Conservation (phyloP, 2,797 vertebrate species). For the Alosa sapidissima region DNA sequence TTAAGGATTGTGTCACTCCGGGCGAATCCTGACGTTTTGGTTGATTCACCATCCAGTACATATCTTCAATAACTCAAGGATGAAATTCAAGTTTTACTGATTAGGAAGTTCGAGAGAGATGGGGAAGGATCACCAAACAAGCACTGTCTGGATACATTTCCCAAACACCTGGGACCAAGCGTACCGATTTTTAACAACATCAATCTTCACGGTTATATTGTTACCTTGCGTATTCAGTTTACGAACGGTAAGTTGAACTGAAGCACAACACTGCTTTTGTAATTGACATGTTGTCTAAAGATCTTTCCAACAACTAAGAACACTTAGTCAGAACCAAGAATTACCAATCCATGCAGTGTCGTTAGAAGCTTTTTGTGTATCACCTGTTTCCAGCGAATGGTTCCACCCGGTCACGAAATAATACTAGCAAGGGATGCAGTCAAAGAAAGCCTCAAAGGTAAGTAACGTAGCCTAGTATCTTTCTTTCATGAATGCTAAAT, state of each 20-base stretch:
- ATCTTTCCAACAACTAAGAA: too few relatives aligned
- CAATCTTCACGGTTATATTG: background rate
- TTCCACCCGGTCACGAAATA: constrained; percentile 45
- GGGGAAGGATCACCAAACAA: background rate
- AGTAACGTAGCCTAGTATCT: background rate
- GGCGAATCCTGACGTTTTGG: constrained; percentile 7
- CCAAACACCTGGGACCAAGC: background rate
- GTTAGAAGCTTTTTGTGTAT: background rate
- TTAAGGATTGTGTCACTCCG: constrained; percentile 12
- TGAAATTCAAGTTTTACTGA: constrained; percentile 15
- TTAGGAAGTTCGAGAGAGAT: background rate
- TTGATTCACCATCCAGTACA: background rate
- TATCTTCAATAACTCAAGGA: background rate
- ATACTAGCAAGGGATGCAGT: constrained; percentile 42
- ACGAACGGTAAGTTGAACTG: background rate
- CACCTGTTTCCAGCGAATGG: constrained; percentile 56
- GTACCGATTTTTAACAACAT: background rate
- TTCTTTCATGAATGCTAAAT: background rate
- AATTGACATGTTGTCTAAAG: background rate
- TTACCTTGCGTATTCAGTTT: background rate
- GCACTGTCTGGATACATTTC: background rate
- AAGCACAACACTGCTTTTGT: too few relatives aligned
- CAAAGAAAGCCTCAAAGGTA: constrained; percentile 63
- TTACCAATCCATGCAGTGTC: background rate
- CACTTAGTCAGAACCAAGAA: too few relatives aligned